Percentiles rank a stretch among this genome's conserved stretches.
Evolutionary conservation across 2,888 invertebrate genomes (phyloP).

Genomic region (Amphipyra berbera): DNA sequence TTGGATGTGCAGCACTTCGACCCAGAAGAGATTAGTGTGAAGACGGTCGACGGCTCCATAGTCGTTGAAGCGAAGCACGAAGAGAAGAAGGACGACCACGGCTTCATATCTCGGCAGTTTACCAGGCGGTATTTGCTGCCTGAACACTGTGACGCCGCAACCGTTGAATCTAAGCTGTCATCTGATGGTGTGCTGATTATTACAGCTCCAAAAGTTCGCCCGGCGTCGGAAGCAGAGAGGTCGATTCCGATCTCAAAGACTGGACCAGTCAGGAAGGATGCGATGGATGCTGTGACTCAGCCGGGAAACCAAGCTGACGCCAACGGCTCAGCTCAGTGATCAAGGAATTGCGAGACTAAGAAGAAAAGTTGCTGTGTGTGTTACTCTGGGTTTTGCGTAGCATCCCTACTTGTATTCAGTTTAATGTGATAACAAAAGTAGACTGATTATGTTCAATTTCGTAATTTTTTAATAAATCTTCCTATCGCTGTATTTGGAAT

Average conservation of each 20-base stretch:
- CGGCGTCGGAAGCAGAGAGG: slow-evolving; percentile 75
- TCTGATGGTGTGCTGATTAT: slow-evolving; percentile 93
- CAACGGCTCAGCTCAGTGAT: slow-evolving; percentile 56
- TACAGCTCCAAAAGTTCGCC: slow-evolving; percentile 87
- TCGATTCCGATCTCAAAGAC: slow-evolving; percentile 88
- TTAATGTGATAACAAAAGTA: too few relatives aligned
- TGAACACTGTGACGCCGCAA: slow-evolving; percentile 91
- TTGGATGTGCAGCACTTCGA: slow-evolving; percentile 93
- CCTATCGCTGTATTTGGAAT: too few relatives aligned
- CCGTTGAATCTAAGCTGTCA: slow-evolving; percentile 92
- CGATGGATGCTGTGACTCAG: slow-evolving; percentile 70
- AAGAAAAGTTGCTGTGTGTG: slow-evolving; percentile 26
- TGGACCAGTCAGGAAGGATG: slow-evolving; percentile 85
- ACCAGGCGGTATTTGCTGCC: slow-evolving; percentile 93
- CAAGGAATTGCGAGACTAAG: slow-evolving; percentile 1
- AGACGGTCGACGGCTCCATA: slow-evolving; percentile 91
- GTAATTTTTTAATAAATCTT: too few relatives aligned
- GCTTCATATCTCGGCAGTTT: slow-evolving; percentile 93
- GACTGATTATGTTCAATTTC: too few relatives aligned
- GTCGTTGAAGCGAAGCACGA: slow-evolving; percentile 94
- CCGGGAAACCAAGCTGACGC: slow-evolving; percentile 43
- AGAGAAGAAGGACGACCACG: slow-evolving; percentile 93
- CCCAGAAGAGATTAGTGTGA: slow-evolving; percentile 93
- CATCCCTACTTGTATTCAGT: slow-evolving; percentile 9
- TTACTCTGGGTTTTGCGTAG: slow-evolving; percentile 23